phyloP scores from a whole-genome alignment of 2,888 invertebrate genomes.

The Metacarcinus magister region DNA sequence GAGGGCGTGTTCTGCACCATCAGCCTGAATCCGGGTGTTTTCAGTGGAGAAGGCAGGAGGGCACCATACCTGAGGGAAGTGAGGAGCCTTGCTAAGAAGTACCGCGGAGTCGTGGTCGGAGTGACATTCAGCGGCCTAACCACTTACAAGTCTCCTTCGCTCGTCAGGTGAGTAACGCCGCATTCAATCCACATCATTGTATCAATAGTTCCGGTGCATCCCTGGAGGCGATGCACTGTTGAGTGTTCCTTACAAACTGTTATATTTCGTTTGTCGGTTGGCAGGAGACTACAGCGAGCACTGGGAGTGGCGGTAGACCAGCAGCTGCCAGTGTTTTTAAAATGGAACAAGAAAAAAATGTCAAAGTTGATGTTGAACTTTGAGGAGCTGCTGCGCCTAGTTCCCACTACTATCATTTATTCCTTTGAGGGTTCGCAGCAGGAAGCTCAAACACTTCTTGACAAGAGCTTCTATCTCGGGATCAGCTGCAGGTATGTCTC shows the following conservation, averaged over 20 bases:
- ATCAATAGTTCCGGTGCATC: background rate
- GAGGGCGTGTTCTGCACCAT: background rate
- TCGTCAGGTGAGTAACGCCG: background rate
- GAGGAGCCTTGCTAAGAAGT: background rate
- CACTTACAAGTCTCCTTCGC: background rate
- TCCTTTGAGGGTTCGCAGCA: slow-evolving; percentile 6
- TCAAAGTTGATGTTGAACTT: background rate
- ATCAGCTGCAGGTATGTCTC: slow-evolving; percentile 4
- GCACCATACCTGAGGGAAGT: background rate
- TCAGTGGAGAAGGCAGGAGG: background rate
- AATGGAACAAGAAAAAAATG: background rate
- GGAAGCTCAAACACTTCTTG: background rate
- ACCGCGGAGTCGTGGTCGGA: background rate
- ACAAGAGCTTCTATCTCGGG: background rate
- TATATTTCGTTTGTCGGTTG: background rate
- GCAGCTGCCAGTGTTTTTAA: background rate
- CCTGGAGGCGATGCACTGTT: background rate
- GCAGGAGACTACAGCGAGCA: background rate
- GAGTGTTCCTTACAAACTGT: background rate
- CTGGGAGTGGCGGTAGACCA: slow-evolving; percentile 18
- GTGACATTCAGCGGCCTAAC: background rate
- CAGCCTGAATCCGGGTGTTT: slow-evolving; percentile 7
- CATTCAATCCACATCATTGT: background rate
- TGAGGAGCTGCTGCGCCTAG: background rate
- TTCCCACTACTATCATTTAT: background rate